Evolutionary conservation across 2,113 vertebrate genomes (phyloP).

Genomic region (Gnathonemus echidnorhynchus): DNA sequence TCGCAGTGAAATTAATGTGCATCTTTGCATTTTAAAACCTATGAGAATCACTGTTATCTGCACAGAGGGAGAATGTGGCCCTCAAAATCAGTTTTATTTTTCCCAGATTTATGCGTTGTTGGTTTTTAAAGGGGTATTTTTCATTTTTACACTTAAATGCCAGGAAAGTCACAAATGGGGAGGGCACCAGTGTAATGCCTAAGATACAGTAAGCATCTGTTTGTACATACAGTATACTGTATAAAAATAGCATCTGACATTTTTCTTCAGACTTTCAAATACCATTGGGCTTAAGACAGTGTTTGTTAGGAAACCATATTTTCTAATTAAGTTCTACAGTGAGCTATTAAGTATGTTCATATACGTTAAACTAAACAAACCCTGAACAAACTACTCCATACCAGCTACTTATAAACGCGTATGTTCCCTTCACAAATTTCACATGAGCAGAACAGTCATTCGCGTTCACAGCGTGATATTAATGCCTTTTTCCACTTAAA

Average conservation of each 20-base stretch:
- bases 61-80: neutral
- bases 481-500: neutral
- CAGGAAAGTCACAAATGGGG: neutral
- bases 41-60: neutral
- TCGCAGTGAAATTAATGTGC: neutral
- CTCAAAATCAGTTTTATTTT: neutral
- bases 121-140: neutral
- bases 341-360: neutral
- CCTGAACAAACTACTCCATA: neutral
- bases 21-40: slow-evolving; percentile 7
- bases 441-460: neutral
- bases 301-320: neutral
- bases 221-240: neutral
- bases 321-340: neutral
- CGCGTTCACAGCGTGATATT: neutral
- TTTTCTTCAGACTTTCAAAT: neutral
- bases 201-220: neutral
- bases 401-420: neutral
- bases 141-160: neutral
- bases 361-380: neutral
- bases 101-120: neutral
- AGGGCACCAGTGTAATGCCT: neutral
- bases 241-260: neutral
- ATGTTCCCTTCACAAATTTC: neutral
- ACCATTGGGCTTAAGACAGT: neutral